Base-by-base conservation (phyloP, 2,797 vertebrate species). In the Alfaro cultratus region DNA sequence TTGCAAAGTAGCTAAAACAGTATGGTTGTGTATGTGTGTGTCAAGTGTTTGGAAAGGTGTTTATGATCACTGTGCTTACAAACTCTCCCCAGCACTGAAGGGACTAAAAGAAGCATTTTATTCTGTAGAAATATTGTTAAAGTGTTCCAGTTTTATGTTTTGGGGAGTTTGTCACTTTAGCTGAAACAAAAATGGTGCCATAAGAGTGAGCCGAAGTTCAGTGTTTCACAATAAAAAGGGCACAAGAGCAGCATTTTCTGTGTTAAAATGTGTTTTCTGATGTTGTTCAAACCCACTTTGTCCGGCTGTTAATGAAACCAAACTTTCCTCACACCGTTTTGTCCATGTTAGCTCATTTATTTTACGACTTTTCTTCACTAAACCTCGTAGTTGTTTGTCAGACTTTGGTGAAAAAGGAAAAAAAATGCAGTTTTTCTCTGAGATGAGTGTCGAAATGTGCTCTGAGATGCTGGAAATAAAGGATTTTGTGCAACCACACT, bases 391-490 rank as follows among this genome's bases (percentile, higher is more conserved):
- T 68, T 81, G 86, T 91, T 57, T 67, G 78, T 77, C 26, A 55
- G 74, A 64, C 26, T 70, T 83, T 85, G 80, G 34, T 60, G 4
- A 71, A 43, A 45, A 71, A 46, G 23, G 12, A 51, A 71, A 45
- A 71, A 71, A 26, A 41, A 87, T 91, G 86, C 86, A 86, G 79
- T 94, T 80, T 91, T 87, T 93, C 81, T 89, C 79, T 76, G 89
- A 91, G 89, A 85, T 77, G 76, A 80, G 87, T 93, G 87, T 92
- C 73, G 43, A 88, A 83, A 87, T 93, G 86, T 93, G 89, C 80
- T 88, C 82, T 92, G 78, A 80, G 84, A 83, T 94, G 89, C 87
- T 91, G 88, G 68, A 92, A 95, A 94, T 94, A 95, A 96, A 96
- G 74, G 91, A 90, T 86, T 87, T 90, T 84, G 93, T 95, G 92